Conservation (phyloP, 23 tunicate species). For the Clavelina lepadiformis region DNA sequence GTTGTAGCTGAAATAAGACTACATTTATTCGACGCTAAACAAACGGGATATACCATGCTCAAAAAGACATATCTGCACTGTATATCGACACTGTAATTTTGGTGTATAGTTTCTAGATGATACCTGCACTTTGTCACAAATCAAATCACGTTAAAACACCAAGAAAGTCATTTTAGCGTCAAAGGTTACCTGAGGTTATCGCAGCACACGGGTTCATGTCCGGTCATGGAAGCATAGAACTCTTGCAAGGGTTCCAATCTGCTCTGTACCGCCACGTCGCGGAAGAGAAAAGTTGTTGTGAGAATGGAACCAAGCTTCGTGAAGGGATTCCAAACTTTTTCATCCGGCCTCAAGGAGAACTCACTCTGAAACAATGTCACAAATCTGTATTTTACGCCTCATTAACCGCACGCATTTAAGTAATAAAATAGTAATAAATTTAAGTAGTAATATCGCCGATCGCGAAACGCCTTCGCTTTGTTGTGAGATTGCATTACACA, state of each 20-base stretch:
- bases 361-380: conserved; percentile 23
- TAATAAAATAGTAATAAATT: too few relatives aligned
- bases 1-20: conserved; percentile 46
- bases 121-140: too few relatives aligned
- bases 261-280: conserved; percentile 31
- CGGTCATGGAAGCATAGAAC: conserved; percentile 27
- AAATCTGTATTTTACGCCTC: too few relatives aligned
- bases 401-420: not conserved
- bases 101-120: too few relatives aligned
- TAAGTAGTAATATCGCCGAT: not conserved
- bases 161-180: not conserved
- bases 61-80: too few relatives aligned
- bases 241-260: conserved; percentile 38
- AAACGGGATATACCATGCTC: too few relatives aligned
- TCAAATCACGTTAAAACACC: too few relatives aligned
- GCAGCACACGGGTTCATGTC: conserved; percentile 60
- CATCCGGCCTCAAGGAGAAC: conserved; percentile 22
- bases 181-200: conserved; percentile 60
- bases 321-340: conserved; percentile 68
- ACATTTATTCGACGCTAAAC: too few relatives aligned
- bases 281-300: conserved; percentile 38
- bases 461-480: conserved; percentile 4
- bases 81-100: too few relatives aligned
- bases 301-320: conserved; percentile 66
- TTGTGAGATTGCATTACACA: too few relatives aligned